phyloP scores from a whole-genome alignment of 2,888 invertebrate species.

The Prosopocoilus inquinatus region DNA sequence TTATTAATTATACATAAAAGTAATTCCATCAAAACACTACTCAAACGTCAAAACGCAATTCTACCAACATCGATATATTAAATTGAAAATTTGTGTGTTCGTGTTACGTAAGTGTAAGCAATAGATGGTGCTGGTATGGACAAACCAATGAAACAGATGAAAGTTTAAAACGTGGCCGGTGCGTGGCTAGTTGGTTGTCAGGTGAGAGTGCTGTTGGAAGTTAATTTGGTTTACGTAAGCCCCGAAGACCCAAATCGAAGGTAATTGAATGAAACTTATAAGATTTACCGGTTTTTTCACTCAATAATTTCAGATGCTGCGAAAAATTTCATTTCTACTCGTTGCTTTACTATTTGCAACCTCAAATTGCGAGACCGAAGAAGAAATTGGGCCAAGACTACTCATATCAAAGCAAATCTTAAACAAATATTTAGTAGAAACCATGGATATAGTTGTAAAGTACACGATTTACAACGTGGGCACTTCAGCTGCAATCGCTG shows the following conservation, averaged over 20 bases:
- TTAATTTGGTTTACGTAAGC: too few species aligned
- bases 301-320: not conserved
- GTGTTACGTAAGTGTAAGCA: too few species aligned
- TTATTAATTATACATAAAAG: not conserved
- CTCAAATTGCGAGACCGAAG: slow-evolving; percentile 60
- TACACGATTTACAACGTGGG: slow-evolving; percentile 95
- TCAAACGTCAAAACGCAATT: too few species aligned
- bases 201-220: not conserved
- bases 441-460: slow-evolving; percentile 93
- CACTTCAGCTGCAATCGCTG: slow-evolving; percentile 83
- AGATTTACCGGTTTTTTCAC: not conserved
- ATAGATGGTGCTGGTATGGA: not conserved
- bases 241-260: too few species aligned
- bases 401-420: slow-evolving; percentile 91
- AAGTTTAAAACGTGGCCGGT: slow-evolving; percentile 16
- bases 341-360: slow-evolving; percentile 31
- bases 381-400: slow-evolving; percentile 75
- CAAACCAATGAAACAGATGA: not conserved
- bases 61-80: too few species aligned
- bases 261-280: too few species aligned
- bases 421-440: slow-evolving; percentile 94
- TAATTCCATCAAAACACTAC: too few species aligned
- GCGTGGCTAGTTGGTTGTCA: slow-evolving; percentile 11
- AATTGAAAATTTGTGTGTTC: too few species aligned
- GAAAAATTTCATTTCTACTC: not conserved